Evolutionary conservation across 2,113 vertebrate genomes (phyloP).

Genomic region (Cromileptes altivelis): DNA sequence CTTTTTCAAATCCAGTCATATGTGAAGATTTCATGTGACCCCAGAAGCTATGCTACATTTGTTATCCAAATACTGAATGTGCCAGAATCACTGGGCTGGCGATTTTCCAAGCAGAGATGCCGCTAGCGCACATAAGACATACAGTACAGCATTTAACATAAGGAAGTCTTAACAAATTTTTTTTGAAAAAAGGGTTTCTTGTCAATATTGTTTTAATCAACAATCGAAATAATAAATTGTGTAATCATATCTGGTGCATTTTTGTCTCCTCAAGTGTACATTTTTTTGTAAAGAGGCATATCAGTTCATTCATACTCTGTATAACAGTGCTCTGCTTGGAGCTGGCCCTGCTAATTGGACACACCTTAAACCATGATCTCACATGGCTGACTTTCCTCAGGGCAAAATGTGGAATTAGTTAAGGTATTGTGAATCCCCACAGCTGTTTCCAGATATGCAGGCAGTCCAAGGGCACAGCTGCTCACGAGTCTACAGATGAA

Average conservation of each 20-base stretch:
- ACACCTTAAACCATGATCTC: slow-evolving; percentile 81
- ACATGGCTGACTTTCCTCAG: slow-evolving; percentile 72
- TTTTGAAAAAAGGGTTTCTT: background rate
- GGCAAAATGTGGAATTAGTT: slow-evolving; percentile 80
- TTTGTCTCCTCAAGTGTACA: background rate
- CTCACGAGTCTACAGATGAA: slow-evolving; percentile 68
- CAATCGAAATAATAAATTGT: background rate
- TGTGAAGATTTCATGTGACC: slow-evolving; percentile 51
- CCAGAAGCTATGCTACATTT: slow-evolving; percentile 51
- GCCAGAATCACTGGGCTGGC: slow-evolving; percentile 39
- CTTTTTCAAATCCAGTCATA: slow-evolving; percentile 43
- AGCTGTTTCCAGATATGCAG: slow-evolving; percentile 78
- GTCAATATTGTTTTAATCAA: slow-evolving; percentile 5
- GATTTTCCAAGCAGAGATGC: slow-evolving; percentile 21
- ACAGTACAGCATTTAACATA: slow-evolving; percentile 3
- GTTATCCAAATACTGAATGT: slow-evolving; percentile 50
- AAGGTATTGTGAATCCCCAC: slow-evolving; percentile 81
- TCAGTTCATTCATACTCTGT: background rate
- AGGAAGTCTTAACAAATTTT: background rate
- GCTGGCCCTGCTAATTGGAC: slow-evolving; percentile 71
- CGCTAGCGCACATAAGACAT: slow-evolving; percentile 8
- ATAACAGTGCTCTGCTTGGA: slow-evolving; percentile 13
- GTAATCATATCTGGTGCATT: background rate
- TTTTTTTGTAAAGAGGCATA: background rate
- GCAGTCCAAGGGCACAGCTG: slow-evolving; percentile 82